Percentiles rank a stretch among this genome's conserved stretches.
Conservation (phyloP, 2,888 invertebrate genomes). For the Ferdinandea cuprea region DNA sequence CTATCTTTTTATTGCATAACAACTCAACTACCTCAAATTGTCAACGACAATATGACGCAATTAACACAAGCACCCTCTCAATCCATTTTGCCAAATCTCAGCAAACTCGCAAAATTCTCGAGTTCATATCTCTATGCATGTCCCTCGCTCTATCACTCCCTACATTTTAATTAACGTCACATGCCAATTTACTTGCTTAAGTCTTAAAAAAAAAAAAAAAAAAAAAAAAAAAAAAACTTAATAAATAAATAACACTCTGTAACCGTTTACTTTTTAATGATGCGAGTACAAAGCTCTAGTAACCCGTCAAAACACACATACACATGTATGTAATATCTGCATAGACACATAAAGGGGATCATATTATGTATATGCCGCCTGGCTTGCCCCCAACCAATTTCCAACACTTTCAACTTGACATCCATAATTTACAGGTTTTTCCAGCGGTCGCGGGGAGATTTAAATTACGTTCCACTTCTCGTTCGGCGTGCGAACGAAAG, state of each 20-base stretch:
- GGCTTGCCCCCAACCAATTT: slow-evolving; percentile 30
- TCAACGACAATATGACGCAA: slow-evolving; percentile 55
- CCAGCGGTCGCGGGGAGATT: slow-evolving; percentile 2
- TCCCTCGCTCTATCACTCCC: slow-evolving; percentile 15
- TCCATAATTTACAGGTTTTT: slow-evolving; percentile 52
- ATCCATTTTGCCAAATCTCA: slow-evolving; percentile 28
- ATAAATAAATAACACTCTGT: not conserved
- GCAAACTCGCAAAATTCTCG: slow-evolving; percentile 19
- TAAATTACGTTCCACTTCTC: slow-evolving; percentile 53
- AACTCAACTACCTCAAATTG: slow-evolving; percentile 39
- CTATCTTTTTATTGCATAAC: slow-evolving; percentile 4
- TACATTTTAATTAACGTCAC: slow-evolving; percentile 58
- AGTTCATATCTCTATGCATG: not conserved
- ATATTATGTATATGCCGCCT: no score
- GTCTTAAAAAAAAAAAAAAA: not conserved
- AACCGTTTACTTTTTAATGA: slow-evolving; percentile 21
- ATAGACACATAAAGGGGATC: not conserved
- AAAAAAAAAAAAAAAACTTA: no score
- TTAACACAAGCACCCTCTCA: slow-evolving; percentile 56
- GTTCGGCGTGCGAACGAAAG: slow-evolving; percentile 27
- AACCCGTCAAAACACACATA: not conserved
- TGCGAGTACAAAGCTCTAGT: not conserved
- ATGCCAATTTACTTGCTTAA: slow-evolving; percentile 46
- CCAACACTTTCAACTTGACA: slow-evolving; percentile 51
- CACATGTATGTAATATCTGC: not conserved